phyloP scores from a whole-genome alignment of 2,797 vertebrate genomes.

The Hephaestus fuliginosus region DNA sequence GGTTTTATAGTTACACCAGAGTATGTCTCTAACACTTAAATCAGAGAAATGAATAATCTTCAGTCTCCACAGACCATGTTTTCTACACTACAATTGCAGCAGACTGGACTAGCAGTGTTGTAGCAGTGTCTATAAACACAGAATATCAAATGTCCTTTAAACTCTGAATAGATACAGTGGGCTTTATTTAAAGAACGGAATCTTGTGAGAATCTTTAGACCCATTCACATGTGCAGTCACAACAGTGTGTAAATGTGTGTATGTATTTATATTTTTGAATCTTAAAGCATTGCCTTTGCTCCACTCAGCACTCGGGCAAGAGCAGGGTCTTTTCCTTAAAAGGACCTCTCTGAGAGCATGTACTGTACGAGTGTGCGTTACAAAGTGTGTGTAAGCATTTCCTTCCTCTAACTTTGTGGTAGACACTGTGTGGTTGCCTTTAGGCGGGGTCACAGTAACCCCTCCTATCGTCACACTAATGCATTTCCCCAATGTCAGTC shows the following conservation, averaged over 20 bases:
- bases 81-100: not conserved
- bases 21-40: not conserved
- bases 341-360: conserved; percentile 68
- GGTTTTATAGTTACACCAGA: not conserved
- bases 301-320: conserved; percentile 51
- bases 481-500: conserved; percentile 55
- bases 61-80: not conserved
- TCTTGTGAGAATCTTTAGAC: conserved; percentile 10
- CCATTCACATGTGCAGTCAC: not conserved
- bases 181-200: conserved; percentile 14
- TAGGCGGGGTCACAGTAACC: conserved; percentile 56
- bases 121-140: conserved; percentile 22
- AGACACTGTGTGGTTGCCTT: conserved; percentile 45
- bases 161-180: conserved; percentile 22
- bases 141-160: conserved; percentile 31
- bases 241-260: conserved; percentile 33
- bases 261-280: conserved; percentile 49
- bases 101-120: not conserved
- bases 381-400: conserved; percentile 72
- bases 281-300: conserved; percentile 54
- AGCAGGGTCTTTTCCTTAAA: conserved; percentile 78
- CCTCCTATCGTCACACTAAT: conserved; percentile 48
- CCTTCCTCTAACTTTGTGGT: conserved; percentile 73
- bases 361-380: conserved; percentile 39
- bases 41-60: not conserved